Conservation (phyloP, 1,140 invertebrate species). For the Neodiprion pinetum region DNA sequence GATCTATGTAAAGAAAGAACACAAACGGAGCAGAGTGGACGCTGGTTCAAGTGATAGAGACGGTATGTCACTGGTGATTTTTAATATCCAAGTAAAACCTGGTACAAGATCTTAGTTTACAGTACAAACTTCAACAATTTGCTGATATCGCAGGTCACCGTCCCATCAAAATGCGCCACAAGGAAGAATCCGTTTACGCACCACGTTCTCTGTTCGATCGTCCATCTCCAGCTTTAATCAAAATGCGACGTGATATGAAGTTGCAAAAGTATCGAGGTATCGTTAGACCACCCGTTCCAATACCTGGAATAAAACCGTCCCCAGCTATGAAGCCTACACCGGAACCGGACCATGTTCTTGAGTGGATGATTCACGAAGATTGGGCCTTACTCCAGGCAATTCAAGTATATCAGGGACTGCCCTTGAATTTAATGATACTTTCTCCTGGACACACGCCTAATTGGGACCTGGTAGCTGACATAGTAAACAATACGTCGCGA, state of each 20-base stretch:
- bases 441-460: conserved; percentile 89
- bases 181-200: conserved; percentile 79
- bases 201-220: conserved; percentile 89
- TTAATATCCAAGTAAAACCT: neutral
- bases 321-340: conserved; percentile 63
- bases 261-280: conserved; percentile 74
- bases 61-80: conserved; percentile 42
- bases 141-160: conserved; percentile 61
- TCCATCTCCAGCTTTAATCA: conserved; percentile 78
- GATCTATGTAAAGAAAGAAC: conserved; percentile 83
- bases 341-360: conserved; percentile 73
- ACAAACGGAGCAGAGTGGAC: conserved; percentile 76
- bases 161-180: conserved; percentile 70
- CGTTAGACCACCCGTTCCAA: conserved; percentile 67
- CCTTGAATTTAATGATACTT: conserved; percentile 78
- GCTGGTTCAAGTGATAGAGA: conserved; percentile 57
- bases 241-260: conserved; percentile 79
- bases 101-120: too few species aligned
- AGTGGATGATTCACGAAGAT: conserved; percentile 92
- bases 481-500: conserved; percentile 83
- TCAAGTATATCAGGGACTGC: conserved; percentile 82
- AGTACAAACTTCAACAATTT: too few species aligned
- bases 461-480: conserved; percentile 94
- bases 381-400: conserved; percentile 87
- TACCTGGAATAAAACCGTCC: conserved; percentile 66